Base-by-base conservation (phyloP, 2,888 invertebrate genomes). In the Andrena bicolor region DNA sequence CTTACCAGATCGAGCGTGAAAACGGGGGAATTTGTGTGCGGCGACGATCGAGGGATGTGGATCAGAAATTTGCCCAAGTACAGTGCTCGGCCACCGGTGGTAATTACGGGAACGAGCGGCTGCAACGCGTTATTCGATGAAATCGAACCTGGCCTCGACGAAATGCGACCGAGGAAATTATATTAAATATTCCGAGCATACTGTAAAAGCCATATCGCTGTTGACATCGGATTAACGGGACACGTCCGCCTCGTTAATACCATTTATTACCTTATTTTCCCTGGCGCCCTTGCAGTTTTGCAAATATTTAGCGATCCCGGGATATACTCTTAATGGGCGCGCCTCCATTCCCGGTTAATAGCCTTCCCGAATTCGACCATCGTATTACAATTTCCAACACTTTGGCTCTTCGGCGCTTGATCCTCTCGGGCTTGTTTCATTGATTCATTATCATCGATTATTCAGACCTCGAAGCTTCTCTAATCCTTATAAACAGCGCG, bases 61-160 rank as follows among this genome's bases (percentile, higher is more conserved):
- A 28, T 13, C 28, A 48, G 13, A 61, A 56, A 26, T 56, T 56
- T 10, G 20, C 8, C 10, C 63, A 28, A 3, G 56, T 6, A 41
- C 35, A 49, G 51, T 64, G 28, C 6, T 32, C 13, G n/a, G n/a
- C 58, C 35, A 48, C 20, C 61, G 51, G 23, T 3, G 51, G 48
- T 64, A 74, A 73, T 69, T 51, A 69, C 51, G 63, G 35, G 51
- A 81, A 58, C 74, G 64, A 20, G 23, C 53, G 58, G 16, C 26
- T 13, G 80, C 64, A 73, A 81, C 30, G 35, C 28, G 74, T 65
- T 81, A 74, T 74, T 63, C 68, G 41, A 6, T 53, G 64, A 68
- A 80, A 80, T 80, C 41, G 69, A 80, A 80, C 49, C 72, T 80
- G 80, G 65, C 72, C 71, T 20, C 66, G 72, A 63, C 48, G 66